Evolutionary conservation across 1,140 invertebrate genomes (phyloP).

Genomic region (Glomeris maerens): DNA sequence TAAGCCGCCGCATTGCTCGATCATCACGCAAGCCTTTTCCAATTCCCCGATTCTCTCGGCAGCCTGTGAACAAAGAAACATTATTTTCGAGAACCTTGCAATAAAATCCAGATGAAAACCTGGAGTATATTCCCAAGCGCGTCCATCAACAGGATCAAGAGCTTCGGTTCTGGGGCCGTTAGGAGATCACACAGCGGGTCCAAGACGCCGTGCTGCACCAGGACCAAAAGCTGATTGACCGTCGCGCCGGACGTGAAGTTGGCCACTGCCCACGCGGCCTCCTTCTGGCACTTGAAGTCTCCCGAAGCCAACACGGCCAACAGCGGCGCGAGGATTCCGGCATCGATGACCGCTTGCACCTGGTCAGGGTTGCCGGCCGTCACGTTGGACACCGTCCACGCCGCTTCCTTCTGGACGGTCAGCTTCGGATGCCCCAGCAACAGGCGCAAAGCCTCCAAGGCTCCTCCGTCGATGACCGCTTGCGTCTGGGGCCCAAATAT

Average conservation of each 20-base stretch:
- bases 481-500: conserved; percentile 56
- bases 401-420: conserved; percentile 69
- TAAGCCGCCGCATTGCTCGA: conserved; percentile 50
- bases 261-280: conserved; percentile 65
- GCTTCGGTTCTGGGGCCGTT: conserved; percentile 39
- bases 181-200: conserved; percentile 39
- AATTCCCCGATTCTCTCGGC: conserved; percentile 36
- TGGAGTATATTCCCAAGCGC: conserved; percentile 45
- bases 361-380: conserved; percentile 59
- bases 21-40: conserved; percentile 37
- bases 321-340: conserved; percentile 48
- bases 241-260: conserved; percentile 62
- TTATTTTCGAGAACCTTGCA: conserved; percentile 2
- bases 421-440: conserved; percentile 59
- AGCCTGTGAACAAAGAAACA: conserved; percentile 23
- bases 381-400: conserved; percentile 70
- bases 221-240: conserved; percentile 45
- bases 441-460: conserved; percentile 49
- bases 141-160: conserved; percentile 45
- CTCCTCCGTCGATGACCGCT: conserved; percentile 64
- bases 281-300: conserved; percentile 61
- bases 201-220: conserved; percentile 44
- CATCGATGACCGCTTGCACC: conserved; percentile 59
- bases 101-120: conserved; percentile 20
- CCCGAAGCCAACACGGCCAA: conserved; percentile 53